A percentile compares a stretch with the other conserved stretches of the same genome.
These are phyloP conservation scores for Chanos chanos DNA, from an alignment of 2,797 vertebrate species.

Conservation along the genomic window DNA sequence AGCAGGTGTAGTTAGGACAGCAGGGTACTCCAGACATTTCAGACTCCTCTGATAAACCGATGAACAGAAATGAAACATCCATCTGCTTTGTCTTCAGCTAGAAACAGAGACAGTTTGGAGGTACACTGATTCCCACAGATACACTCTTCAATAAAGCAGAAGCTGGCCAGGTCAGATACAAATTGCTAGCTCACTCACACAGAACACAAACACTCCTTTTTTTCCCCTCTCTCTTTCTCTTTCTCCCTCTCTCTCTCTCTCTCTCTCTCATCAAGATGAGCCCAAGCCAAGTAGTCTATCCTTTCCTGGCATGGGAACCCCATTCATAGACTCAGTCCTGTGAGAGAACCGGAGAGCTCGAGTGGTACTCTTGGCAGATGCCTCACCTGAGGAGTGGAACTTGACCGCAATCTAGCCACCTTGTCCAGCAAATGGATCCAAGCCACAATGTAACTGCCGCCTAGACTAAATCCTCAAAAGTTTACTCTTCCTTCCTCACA, in stretches of 20 bases:
- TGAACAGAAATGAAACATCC: too few species aligned
- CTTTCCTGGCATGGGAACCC: neutral
- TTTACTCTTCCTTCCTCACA: neutral
- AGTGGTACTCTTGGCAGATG: conserved; percentile 19
- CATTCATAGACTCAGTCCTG: neutral
- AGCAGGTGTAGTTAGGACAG: too few species aligned
- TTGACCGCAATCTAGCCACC: neutral
- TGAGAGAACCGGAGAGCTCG: conserved; percentile 11
- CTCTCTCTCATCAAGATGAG: neutral
- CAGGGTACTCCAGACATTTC: too few species aligned
- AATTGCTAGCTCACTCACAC: too few species aligned
- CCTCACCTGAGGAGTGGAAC: conserved; percentile 1
- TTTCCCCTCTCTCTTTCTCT: neutral
- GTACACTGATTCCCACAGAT: too few species aligned
- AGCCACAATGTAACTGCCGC: neutral
- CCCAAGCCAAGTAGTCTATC: conserved; percentile 2
- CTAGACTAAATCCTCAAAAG: conserved; percentile 4
- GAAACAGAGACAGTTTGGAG: too few species aligned
- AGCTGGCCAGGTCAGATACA: too few species aligned
- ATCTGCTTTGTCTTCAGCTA: too few species aligned
- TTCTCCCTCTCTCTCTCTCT: neutral
- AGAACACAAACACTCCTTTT: too few species aligned
- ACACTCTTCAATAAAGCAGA: too few species aligned
- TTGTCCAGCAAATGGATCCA: neutral
- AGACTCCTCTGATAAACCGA: too few species aligned